Conservation (phyloP, 1,140 invertebrate species). For the Plodia interpunctella region DNA sequence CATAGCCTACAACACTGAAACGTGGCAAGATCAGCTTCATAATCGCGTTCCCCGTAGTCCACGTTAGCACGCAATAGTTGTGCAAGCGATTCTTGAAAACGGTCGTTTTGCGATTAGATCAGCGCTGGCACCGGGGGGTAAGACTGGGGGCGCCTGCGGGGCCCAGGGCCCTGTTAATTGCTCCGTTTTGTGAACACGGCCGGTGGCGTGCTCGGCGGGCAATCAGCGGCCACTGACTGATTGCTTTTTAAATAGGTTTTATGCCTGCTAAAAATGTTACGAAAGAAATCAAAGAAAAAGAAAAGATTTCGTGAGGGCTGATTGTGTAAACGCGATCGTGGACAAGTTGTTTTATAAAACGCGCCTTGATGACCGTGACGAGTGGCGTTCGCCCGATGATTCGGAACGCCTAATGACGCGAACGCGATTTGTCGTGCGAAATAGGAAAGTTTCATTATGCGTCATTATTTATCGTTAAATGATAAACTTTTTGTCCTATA, state of each 20-base stretch:
- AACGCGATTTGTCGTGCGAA: neutral
- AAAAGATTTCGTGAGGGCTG: slow-evolving; percentile 36
- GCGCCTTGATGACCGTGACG: slow-evolving; percentile 33
- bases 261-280: slow-evolving; percentile 70
- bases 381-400: neutral
- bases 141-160: slow-evolving; percentile 19
- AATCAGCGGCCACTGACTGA: slow-evolving; percentile 73
- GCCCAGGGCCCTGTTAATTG: slow-evolving; percentile 63
- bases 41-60: slow-evolving; percentile 5
- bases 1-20: slow-evolving; percentile 15
- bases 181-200: slow-evolving; percentile 76
- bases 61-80: slow-evolving; percentile 65
- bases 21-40: slow-evolving; percentile 4
- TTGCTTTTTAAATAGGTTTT: slow-evolving; percentile 77
- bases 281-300: slow-evolving; percentile 57
- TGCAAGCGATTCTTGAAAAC: slow-evolving; percentile 75
- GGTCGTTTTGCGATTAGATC: slow-evolving; percentile 76
- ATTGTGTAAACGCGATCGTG: slow-evolving; percentile 37
- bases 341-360: slow-evolving; percentile 41
- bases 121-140: slow-evolving; percentile 37
- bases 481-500: neutral
- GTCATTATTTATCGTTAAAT: slow-evolving; percentile 1
- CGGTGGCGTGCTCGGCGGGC: slow-evolving; percentile 64
- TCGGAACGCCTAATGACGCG: slow-evolving; percentile 6
- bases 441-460: neutral